These are phyloP conservation scores for Mantis religiosa DNA, from an alignment of 2,888 invertebrate species.

Conservation along the genomic window DNA sequence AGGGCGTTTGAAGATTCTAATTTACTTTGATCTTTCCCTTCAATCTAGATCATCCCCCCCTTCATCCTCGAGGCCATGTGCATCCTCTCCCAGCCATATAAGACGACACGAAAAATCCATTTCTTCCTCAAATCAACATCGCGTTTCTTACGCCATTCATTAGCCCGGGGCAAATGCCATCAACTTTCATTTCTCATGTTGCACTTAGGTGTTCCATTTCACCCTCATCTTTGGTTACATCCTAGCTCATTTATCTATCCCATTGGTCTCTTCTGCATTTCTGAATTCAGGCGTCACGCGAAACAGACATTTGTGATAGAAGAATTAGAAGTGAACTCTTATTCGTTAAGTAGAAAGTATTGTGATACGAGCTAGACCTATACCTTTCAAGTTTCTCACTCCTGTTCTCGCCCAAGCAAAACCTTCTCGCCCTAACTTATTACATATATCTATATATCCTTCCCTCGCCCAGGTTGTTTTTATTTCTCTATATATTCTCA, in stretches of 20 bases:
- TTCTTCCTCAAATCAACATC: neutral
- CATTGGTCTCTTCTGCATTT: neutral
- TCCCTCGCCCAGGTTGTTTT: too few relatives aligned
- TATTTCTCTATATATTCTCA: too few relatives aligned
- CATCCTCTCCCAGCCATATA: neutral
- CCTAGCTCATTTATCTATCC: neutral
- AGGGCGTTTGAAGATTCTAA: constrained; percentile 19
- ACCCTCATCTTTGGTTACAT: neutral
- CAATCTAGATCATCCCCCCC: constrained; percentile 7
- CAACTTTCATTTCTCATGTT: neutral
- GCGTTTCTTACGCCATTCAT: neutral
- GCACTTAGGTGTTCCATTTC: neutral
- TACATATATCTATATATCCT: too few relatives aligned
- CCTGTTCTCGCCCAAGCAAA: too few relatives aligned
- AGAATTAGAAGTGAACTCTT: too few relatives aligned
- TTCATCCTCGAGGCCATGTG: neutral
- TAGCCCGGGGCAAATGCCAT: neutral
- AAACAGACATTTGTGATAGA: too few relatives aligned
- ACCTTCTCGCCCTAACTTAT: too few relatives aligned
- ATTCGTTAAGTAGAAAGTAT: too few relatives aligned
- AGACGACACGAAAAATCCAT: constrained; percentile 5
- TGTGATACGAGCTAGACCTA: too few relatives aligned
- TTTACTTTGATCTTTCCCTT: constrained; percentile 24
- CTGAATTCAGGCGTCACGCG: neutral
- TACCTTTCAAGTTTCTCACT: too few relatives aligned